Evolutionary conservation across 1,140 invertebrate species (phyloP), one percentile per base, ranked within the genome.

Genomic region (Danaus plexippus): DNA sequence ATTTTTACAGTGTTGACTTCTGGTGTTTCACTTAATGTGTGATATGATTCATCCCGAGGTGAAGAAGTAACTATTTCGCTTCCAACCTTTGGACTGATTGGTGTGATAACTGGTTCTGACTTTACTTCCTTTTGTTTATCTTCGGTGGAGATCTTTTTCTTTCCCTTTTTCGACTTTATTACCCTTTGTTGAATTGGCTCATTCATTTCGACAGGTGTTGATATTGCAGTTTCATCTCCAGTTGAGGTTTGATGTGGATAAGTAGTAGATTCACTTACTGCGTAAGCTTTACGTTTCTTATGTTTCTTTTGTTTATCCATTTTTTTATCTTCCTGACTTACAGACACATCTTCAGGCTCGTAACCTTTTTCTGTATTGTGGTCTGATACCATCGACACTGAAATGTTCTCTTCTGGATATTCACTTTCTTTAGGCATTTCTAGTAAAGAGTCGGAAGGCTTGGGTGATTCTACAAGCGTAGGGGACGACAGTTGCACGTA

Each of bases 1-100:
- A 92, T 84, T 86, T 91, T 92, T 1, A 92, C 90, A 42, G 88
- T 88, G 15, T 77, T 87, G 6, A 87, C 80, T 57, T 89, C 87
- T 9, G 90, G 89, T 44, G 83, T 88, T 70, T 89, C 89, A 67
- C 88, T 89, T 15, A 91, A 78, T 12, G 88, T 89, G 60, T 88
- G 88, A 60, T 87, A 89, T 1, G 89, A 89, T 57, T 90, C 89
- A 59, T 89, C 87, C 45, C 73, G 71, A 54, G 80, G 80, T 42
- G 83, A 82, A 11, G 56, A 60, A 55, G 74, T 76, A 22, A 69
- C 47, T 32, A 72, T 69, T 77, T 85, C 77, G 64, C 66, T 80
- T 40, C 84, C 80, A n/a, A 73, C 40, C 59, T 80, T 75, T 3
- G 73, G 67, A 68, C 61, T 71, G 44, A 75, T 57, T 15, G 40